Conservation (phyloP, 2,797 vertebrate genomes). For the Clarias fuscus region DNA sequence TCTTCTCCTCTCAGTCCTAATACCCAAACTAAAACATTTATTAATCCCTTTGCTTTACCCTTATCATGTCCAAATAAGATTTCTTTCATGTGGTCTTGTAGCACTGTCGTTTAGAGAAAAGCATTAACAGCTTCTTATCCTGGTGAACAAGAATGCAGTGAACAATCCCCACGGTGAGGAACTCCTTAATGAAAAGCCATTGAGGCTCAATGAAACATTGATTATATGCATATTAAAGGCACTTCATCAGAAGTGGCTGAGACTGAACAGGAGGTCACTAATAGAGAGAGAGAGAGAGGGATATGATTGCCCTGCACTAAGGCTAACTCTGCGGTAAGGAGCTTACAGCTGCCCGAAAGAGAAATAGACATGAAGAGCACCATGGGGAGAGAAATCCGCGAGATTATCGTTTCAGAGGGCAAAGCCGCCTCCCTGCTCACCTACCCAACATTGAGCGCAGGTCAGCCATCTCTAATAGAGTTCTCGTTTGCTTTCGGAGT, state of each 20-base stretch:
- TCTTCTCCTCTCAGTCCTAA: not conserved
- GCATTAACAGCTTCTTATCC: conserved; percentile 46
- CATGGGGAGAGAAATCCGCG: conserved; percentile 69
- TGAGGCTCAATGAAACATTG: conserved; percentile 64
- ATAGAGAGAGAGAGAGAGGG: conserved; percentile 38
- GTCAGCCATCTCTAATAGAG: conserved; percentile 77
- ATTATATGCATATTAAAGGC: conserved; percentile 66
- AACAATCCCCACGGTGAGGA: conserved; percentile 59
- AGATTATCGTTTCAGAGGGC: conserved; percentile 70
- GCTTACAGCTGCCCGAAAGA: conserved; percentile 64
- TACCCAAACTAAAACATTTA: conserved; percentile 14
- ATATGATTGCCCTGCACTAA: conserved; percentile 64
- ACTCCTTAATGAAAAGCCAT: conserved; percentile 60
- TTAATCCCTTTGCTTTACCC: not conserved
- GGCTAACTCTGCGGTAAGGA: conserved; percentile 75
- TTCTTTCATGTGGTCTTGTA: conserved; percentile 42
- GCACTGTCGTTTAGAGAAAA: conserved; percentile 45
- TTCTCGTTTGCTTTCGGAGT: conserved; percentile 58
- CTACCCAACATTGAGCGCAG: conserved; percentile 73
- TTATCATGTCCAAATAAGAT: not conserved
- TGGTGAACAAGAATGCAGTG: conserved; percentile 54
- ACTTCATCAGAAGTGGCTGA: conserved; percentile 62
- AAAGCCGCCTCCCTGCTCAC: conserved; percentile 45
- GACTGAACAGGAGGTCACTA: conserved; percentile 55
- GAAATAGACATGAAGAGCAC: conserved; percentile 67